Evolutionary conservation across 2,797 vertebrate genomes (phyloP).

Genomic region (Petrocephalus sullivani): DNA sequence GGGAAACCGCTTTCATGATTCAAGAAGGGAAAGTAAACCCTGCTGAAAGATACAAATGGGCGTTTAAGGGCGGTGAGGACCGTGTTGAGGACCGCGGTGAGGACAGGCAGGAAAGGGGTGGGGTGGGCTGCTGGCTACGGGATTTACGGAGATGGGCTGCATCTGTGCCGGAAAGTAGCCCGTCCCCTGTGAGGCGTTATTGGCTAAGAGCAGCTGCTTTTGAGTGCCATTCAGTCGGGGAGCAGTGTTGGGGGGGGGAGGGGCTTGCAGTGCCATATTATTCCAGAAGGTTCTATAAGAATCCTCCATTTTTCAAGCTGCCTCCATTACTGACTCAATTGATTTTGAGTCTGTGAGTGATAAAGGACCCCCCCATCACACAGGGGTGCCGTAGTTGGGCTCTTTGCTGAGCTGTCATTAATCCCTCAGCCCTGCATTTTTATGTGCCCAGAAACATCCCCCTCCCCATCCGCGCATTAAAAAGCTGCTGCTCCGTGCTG

Average conservation of each 20-base stretch:
- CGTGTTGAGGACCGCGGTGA: not conserved
- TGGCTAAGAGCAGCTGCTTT: slow-evolving; percentile 9
- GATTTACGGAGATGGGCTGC: not conserved
- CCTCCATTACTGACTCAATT: slow-evolving; percentile 69
- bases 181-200: not conserved
- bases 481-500: slow-evolving; percentile 64
- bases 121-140: not conserved
- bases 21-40: not conserved
- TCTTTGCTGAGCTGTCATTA: slow-evolving; percentile 67
- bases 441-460: slow-evolving; percentile 68
- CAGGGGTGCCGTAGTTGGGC: slow-evolving; percentile 55
- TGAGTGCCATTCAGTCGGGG: slow-evolving; percentile 46
- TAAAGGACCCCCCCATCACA: slow-evolving; percentile 72
- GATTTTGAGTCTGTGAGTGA: slow-evolving; percentile 73
- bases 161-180: not conserved
- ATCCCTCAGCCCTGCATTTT: slow-evolving; percentile 69
- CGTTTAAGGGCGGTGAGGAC: not conserved
- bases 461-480: slow-evolving; percentile 61
- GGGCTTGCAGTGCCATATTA: slow-evolving; percentile 51
- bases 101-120: not conserved
- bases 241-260: not conserved
- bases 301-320: slow-evolving; percentile 32
- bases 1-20: not conserved
- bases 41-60: not conserved
- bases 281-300: slow-evolving; percentile 49